These are phyloP conservation scores for Sinonovacula constricta DNA, from an alignment of 1,140 invertebrate species.

Conservation along the genomic window DNA sequence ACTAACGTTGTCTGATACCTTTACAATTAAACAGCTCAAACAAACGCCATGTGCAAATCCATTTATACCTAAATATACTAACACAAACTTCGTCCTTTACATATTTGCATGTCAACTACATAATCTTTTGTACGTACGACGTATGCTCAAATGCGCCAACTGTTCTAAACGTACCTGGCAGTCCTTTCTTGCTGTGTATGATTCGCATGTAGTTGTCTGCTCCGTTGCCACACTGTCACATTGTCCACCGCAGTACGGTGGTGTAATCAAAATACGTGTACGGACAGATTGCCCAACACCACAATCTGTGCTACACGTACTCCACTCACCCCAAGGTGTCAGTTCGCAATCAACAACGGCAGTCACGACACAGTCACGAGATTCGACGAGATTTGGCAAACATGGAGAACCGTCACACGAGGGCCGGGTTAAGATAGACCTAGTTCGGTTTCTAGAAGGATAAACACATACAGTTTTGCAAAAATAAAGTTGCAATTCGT, in stretches of 20 bases:
- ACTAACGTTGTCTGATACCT: no score
- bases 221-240: slow-evolving; percentile 32
- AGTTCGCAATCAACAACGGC: slow-evolving; percentile 48
- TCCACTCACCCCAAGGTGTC: slow-evolving; percentile 54
- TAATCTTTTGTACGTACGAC: no score
- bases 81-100: no score
- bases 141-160: no score
- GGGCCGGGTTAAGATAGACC: slow-evolving; percentile 8
- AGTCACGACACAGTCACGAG: slow-evolving; percentile 38
- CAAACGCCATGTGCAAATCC: no score
- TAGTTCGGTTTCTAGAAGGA: slow-evolving; percentile 54
- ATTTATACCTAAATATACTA: no score
- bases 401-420: slow-evolving; percentile 50
- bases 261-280: slow-evolving; percentile 47
- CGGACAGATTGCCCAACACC: slow-evolving; percentile 43
- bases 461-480: no score
- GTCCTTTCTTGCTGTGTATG: slow-evolving; percentile 48
- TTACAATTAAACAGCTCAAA: no score
- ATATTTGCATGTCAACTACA: no score
- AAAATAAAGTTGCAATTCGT: no score
- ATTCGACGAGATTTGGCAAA: slow-evolving; percentile 34
- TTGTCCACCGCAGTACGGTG: slow-evolving; percentile 54
- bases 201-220: slow-evolving; percentile 41
- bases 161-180: slow-evolving; percentile 53
- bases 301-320: slow-evolving; percentile 50